Base-by-base conservation (phyloP, 2,797 vertebrate genomes). In the Cirrhinus mrigala region DNA sequence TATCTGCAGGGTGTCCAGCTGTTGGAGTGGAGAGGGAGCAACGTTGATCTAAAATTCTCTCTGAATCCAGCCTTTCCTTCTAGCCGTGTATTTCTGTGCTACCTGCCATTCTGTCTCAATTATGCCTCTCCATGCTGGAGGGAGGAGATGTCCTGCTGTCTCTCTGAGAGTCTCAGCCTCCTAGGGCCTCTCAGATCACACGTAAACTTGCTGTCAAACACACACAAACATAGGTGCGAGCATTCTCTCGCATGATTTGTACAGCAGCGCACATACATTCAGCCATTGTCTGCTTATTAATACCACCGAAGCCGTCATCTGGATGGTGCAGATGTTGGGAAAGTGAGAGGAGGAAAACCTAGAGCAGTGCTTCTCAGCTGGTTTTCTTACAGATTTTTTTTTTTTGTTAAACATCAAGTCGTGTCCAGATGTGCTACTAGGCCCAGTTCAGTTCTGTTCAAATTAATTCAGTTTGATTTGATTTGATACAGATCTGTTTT, bases 31-130 rank as follows among this genome's bases (percentile, higher is more conserved):
- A 37, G 82, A 84, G 24, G 69, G 69, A 84, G 73, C 60, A 27
- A 22, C 14, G 44, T 50, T 84, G 70, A 84, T 87, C 71, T 77
- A 87, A 76, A 84, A 81, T 84, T 87, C 86, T 81, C 22, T 87
- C 86, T 81, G 82, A 84, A 81, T 81, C 74, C 60, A 73, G 70
- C 70, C 56, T 87, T 64, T 70, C 40, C 58, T 73, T 52, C 77
- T 71, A 62, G 14, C 14, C 37, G 7, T 68, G 56, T 16, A 18
- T 77, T 29, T 69, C 77, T 64, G 73, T 76, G 44, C 79, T 85
- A 78, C 86, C 83, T 87, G 83, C 83, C 79, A 85, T 81, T 87
- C 83, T 81, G 82, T 81, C 86, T 87, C 86, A 87, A 82, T 84
- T 87, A 81, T 58, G 18, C 54, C 83, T 71, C 71, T 81, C 62